phyloP scores from a whole-genome alignment of 2,797 vertebrate species.

The Eurystomus glaucurus region DNA sequence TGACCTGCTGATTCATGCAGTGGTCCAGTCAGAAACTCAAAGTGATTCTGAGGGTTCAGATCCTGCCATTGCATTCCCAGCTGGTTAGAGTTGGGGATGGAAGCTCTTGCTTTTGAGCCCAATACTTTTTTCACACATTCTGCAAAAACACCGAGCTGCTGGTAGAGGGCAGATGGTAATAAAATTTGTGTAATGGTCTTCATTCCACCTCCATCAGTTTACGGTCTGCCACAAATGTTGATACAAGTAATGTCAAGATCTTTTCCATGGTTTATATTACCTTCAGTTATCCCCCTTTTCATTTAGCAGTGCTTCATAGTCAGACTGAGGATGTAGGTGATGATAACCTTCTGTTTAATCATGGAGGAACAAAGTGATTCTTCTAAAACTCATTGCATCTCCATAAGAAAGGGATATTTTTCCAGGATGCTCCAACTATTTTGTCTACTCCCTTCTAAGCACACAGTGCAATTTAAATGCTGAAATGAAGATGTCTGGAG shows the following conservation, averaged over 20 bases:
- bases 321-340: neutral
- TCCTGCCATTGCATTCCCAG: neutral
- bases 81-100: neutral
- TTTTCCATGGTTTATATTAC: neutral
- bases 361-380: neutral
- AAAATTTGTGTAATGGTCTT: neutral
- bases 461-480: neutral
- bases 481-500: neutral
- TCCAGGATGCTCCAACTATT: neutral
- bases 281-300: neutral
- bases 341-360: neutral
- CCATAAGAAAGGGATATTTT: neutral
- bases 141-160: neutral
- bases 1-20: neutral
- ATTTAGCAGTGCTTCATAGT: neutral
- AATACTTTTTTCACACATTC: neutral
- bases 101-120: neutral
- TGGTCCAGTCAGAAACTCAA: neutral
- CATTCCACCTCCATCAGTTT: neutral
- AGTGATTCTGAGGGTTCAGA: neutral
- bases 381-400: neutral
- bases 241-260: neutral
- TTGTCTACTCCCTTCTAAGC: neutral
- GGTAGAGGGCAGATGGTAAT: neutral
- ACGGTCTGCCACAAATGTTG: neutral